These are phyloP conservation scores for Microcebus tavaratra DNA, from an alignment of 2,113 vertebrate species.

Conservation along the genomic window DNA sequence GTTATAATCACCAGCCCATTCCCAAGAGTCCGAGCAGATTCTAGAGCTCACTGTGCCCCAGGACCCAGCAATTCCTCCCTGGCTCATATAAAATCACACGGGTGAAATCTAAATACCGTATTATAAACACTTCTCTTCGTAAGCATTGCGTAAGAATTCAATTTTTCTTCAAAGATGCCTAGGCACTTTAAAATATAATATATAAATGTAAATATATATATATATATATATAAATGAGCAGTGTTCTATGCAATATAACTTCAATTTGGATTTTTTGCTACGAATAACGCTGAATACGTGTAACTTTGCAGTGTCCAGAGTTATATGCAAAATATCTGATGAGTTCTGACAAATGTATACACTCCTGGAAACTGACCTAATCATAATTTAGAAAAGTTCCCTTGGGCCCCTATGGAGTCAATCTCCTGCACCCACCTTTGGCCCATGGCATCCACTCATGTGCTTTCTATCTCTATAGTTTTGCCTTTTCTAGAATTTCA, in stretches of 20 bases:
- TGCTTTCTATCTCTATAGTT: not conserved
- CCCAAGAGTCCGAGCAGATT: not conserved
- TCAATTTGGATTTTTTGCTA: not conserved
- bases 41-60: not conserved
- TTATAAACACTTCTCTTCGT: not conserved
- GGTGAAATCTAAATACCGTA: slow-evolving; percentile 5
- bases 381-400: not conserved
- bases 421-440: not conserved
- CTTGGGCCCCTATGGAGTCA: not conserved
- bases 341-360: not conserved
- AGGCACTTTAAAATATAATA: not conserved
- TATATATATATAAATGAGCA: not conserved
- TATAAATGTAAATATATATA: not conserved
- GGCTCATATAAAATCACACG: not conserved
- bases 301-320: not conserved
- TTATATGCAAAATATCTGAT: not conserved
- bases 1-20: not conserved
- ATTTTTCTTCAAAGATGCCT: slow-evolving; percentile 3
- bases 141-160: slow-evolving; percentile 30
- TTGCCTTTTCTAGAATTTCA: slow-evolving; percentile 18
- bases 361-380: not conserved
- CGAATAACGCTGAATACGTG: not conserved
- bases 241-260: not conserved
- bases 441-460: not conserved
- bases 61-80: not conserved